Evolutionary conservation across 2,888 invertebrate species (phyloP).

Genomic region (Polyommatus icarus): DNA sequence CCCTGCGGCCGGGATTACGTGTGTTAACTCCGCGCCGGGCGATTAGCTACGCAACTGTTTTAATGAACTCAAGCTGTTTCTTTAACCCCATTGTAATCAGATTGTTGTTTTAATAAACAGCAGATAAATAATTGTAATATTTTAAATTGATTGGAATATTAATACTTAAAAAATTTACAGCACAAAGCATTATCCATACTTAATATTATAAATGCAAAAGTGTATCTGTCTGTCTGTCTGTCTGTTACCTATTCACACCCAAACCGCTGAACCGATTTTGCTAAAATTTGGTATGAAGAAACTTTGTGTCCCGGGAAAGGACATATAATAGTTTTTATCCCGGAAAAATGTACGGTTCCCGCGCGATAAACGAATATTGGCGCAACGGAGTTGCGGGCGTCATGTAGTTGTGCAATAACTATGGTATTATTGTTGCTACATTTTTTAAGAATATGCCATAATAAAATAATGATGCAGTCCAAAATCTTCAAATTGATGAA

Average conservation of each 20-base stretch:
- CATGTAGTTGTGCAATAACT: background rate
- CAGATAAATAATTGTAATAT: background rate
- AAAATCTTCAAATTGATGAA: background rate
- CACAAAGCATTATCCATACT: background rate
- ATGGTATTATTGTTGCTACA: no score
- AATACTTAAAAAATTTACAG: background rate
- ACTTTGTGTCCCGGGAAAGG: background rate
- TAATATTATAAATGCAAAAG: background rate
- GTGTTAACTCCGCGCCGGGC: slow-evolving; percentile 16
- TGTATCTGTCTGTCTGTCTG: background rate
- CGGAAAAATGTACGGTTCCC: background rate
- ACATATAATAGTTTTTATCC: slow-evolving; percentile 25
- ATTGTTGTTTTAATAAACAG: background rate
- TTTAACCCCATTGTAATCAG: slow-evolving; percentile 11
- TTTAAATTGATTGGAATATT: background rate
- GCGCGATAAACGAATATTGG: background rate
- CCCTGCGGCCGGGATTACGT: slow-evolving; percentile 45
- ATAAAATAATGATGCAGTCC: background rate
- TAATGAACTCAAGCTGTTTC: slow-evolving; percentile 19
- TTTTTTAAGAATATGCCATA: no score
- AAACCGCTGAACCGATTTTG: no score
- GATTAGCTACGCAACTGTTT: slow-evolving; percentile 13
- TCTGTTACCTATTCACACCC: background rate
- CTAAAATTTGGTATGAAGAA: no score
- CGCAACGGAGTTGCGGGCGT: background rate